These are phyloP conservation scores for Poecilia picta DNA, from an alignment of 2,797 vertebrate species.

Conservation along the genomic window DNA sequence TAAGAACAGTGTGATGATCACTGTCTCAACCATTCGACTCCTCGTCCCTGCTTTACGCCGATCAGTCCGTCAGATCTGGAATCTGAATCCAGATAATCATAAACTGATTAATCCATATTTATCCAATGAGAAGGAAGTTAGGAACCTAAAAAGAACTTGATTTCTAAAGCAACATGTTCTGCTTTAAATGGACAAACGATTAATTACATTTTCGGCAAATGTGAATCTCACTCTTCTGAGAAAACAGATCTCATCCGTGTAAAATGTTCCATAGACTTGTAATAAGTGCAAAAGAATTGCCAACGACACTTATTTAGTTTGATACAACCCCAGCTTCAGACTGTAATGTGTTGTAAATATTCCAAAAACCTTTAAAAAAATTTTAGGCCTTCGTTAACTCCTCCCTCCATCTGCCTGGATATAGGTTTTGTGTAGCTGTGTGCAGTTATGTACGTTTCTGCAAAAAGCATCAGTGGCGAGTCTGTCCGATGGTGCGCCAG, in stretches of 20 bases:
- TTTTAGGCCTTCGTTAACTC: background rate
- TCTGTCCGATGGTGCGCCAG: conserved; percentile 37
- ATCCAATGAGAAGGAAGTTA: background rate
- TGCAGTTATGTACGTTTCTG: conserved; percentile 32
- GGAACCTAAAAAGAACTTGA: background rate
- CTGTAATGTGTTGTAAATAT: background rate
- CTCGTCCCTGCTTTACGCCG: conserved; percentile 8
- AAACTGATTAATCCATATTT: conserved; percentile 34
- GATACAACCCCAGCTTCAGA: background rate
- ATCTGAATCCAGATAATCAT: conserved; percentile 32
- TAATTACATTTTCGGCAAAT: background rate
- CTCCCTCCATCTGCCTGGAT: background rate
- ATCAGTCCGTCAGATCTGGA: background rate
- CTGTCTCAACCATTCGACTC: conserved; percentile 54
- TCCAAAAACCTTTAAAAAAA: background rate
- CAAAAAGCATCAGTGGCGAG: conserved; percentile 22
- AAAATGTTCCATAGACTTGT: background rate
- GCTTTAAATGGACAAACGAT: background rate
- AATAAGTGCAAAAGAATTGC: background rate
- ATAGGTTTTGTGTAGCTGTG: conserved; percentile 14
- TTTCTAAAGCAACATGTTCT: background rate
- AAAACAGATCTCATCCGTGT: background rate
- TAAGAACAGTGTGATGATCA: conserved; percentile 55
- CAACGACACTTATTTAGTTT: no score
- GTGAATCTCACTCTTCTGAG: background rate